These are phyloP conservation scores for Thomomys bottae DNA, from an alignment of 2,113 vertebrate species.

Conservation along the genomic window DNA sequence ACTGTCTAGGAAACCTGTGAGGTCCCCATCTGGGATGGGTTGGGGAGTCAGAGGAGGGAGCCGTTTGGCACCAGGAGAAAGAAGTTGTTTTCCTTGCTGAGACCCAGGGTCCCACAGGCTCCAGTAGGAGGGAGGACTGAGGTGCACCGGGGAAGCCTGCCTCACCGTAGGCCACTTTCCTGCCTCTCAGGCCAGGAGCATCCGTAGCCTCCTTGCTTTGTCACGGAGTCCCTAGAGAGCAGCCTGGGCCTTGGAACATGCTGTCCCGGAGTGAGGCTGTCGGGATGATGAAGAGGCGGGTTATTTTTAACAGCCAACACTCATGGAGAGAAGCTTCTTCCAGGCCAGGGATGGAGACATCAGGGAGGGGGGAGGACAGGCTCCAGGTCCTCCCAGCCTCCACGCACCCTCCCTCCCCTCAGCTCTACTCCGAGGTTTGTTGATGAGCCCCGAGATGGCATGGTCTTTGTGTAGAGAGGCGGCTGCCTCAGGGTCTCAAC, in stretches of 20 bases:
- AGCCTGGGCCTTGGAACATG: conserved; percentile 59
- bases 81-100: background rate
- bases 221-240: conserved; percentile 68
- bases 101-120: background rate
- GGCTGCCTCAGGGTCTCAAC: background rate
- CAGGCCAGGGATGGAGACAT: conserved; percentile 27
- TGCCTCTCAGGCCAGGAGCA: background rate
- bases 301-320: conserved; percentile 78
- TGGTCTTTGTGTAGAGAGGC: no score
- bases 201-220: conserved; percentile 15
- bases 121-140: background rate
- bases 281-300: conserved; percentile 75
- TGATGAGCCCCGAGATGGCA: background rate
- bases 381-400: background rate
- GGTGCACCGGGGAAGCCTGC: background rate
- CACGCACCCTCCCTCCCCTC: background rate
- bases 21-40: background rate
- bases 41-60: background rate
- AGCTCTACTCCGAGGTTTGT: background rate
- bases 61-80: fast-evolving
- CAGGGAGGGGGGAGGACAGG: background rate
- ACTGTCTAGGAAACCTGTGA: background rate
- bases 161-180: background rate
- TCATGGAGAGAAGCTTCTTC: conserved; percentile 66
- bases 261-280: conserved; percentile 70